phyloP scores from a whole-genome alignment of 1,140 invertebrate species.

The Drosophila sulfurigaster region DNA sequence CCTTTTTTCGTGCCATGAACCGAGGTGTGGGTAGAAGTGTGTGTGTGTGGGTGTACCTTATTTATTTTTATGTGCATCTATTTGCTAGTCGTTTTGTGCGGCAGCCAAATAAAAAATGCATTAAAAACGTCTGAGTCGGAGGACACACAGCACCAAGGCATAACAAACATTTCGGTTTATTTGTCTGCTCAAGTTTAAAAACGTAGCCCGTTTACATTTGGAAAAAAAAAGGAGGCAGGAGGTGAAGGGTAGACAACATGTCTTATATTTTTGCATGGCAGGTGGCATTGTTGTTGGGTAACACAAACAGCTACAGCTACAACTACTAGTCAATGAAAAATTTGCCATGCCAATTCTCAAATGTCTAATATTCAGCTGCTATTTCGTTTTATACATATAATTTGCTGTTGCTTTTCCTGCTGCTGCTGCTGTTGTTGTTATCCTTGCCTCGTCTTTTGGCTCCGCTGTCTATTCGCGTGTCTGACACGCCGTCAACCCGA shows the following conservation, averaged over 20 bases:
- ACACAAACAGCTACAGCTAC: conserved; percentile 29
- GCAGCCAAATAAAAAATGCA: conserved; percentile 80
- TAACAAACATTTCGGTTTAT: conserved; percentile 66
- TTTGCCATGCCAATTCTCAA: conserved; percentile 78
- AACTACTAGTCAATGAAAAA: conserved; percentile 74
- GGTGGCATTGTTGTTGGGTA: conserved; percentile 44
- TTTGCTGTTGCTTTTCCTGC: conserved; percentile 48
- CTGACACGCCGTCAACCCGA: conserved; percentile 52
- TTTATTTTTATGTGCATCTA: conserved; percentile 83
- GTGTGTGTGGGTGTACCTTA: conserved; percentile 56
- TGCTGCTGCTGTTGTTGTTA: conserved; percentile 28
- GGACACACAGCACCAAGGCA: conserved; percentile 29
- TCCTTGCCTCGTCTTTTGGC: conserved; percentile 35
- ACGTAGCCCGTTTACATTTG: conserved; percentile 10
- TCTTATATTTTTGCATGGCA: conserved; percentile 61
- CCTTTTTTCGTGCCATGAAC: conserved; percentile 26
- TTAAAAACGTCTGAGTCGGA: conserved; percentile 77
- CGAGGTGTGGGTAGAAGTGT: conserved; percentile 1
- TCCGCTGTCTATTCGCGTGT: conserved; percentile 62
- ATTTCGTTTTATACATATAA: conserved; percentile 72
- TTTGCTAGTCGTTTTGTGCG: conserved; percentile 77
- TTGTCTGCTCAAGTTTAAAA: conserved; percentile 38
- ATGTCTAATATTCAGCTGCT: conserved; percentile 78
- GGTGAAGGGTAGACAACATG: conserved; percentile 5
- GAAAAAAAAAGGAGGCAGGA: neutral